Evolutionary conservation across 2,797 vertebrate genomes (phyloP), one percentile per base, ranked within the genome.

Genomic region (Spea hammondii): DNA sequence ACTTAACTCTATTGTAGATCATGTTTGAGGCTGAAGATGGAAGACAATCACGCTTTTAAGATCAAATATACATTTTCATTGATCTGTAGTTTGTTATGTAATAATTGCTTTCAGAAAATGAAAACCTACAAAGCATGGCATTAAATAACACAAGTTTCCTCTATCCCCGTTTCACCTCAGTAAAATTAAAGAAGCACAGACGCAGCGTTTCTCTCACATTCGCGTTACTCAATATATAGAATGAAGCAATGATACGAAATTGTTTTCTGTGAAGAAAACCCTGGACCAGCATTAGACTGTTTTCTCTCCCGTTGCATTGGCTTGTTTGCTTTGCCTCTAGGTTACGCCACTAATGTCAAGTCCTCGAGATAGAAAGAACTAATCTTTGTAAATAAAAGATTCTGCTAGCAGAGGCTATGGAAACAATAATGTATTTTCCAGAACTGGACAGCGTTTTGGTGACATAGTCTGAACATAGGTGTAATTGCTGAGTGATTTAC

Each of bases 351-450:
- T 77, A 13, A 60, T 59, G 74, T 67, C 57, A 65, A 45, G 51
- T 80, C 64, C 53, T 76, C 71, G 3, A 76, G 57, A 71, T 76
- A 59, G 71, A 54, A 70, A 59, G 67, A 76, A 70, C 50, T 65
- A 57, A 80, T 70, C 73, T 80, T 71, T 57, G 47, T 60, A 80
- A 76, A 80, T 53, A 80, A 59, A 80, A 65, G 67, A 76, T 65
- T 51, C 62, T 70, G 54, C 47, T 59, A 60, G 70, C 55, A 46
- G 68, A 72, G 66, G 66, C 60, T 67, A 66, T 51, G 4, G 6
- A 57, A 57, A 59, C 12, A 4, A 62, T 12, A 32, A 14, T 5
- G 1, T 4, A 3, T 11, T 54, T 44, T 50, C 32, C 9, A 32
- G 44, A 8, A 17, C 11, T 14, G 55, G 70, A 32, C 32, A 3